phyloP scores from a whole-genome alignment of 2,113 vertebrate species.

The Sclerurus mexicanus region DNA sequence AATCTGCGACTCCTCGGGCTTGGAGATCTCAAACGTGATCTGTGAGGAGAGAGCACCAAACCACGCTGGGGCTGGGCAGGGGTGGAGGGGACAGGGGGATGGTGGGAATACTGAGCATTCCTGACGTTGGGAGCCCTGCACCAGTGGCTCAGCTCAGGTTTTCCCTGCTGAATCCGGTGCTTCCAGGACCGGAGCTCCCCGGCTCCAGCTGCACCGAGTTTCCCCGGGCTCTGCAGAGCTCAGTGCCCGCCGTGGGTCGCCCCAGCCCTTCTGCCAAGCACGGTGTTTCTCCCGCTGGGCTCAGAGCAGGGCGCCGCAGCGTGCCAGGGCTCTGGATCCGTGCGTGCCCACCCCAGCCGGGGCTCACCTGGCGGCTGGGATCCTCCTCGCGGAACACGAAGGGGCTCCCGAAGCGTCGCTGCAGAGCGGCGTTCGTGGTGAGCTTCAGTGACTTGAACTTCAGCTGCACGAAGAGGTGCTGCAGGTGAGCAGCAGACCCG shows the following conservation, averaged over 20 bases:
- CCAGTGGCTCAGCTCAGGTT: accelerated
- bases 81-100: accelerated
- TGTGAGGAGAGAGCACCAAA: constrained; percentile 15
- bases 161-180: accelerated
- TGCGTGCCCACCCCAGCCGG: not conserved
- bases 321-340: accelerated
- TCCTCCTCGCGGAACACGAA: constrained; percentile 76
- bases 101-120: not conserved
- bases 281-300: accelerated
- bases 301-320: not conserved
- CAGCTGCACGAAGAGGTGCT: constrained; percentile 50
- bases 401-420: constrained; percentile 75
- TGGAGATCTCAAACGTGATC: constrained; percentile 88
- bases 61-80: not conserved
- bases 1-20: constrained; percentile 79
- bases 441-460: constrained; percentile 76
- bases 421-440: constrained; percentile 48
- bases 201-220: accelerated
- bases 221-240: not conserved
- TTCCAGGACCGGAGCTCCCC: accelerated
- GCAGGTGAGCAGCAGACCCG: accelerated
- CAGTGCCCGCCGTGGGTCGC: accelerated
- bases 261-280: not conserved
- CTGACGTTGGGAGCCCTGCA: not conserved
- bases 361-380: constrained; percentile 77